These are phyloP conservation scores for Haemorhous mexicanus DNA, from an alignment of 2,113 vertebrate species.

Conservation along the genomic window DNA sequence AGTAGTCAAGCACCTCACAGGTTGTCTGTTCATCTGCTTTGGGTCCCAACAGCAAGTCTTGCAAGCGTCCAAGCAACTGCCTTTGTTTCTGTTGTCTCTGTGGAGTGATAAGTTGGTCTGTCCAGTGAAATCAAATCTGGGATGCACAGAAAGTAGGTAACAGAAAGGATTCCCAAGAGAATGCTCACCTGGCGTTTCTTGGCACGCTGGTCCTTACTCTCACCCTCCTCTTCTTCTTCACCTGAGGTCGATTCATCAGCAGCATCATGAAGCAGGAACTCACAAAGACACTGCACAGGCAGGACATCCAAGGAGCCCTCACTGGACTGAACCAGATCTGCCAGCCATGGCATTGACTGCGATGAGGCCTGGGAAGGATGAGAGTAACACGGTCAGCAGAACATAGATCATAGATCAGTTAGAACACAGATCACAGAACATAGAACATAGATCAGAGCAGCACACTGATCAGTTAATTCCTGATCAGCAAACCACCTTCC, in stretches of 20 bases:
- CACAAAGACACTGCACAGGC: conserved; percentile 95
- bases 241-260: conserved; percentile 81
- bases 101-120: background rate
- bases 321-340: conserved; percentile 95
- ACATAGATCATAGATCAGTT: background rate
- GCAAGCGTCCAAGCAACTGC: conserved; percentile 91
- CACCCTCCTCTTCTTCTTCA: conserved; percentile 91
- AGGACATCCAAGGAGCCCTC: conserved; percentile 96
- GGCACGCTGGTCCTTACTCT: conserved; percentile 93
- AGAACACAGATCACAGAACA: no score
- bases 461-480: background rate
- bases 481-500: background rate
- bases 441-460: no score
- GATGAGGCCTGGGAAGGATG: conserved; percentile 84
- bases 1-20: conserved; percentile 96
- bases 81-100: conserved; percentile 96
- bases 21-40: conserved; percentile 96
- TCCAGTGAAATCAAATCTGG: background rate
- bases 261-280: conserved; percentile 94
- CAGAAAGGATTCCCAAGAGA: background rate
- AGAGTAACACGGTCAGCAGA: background rate
- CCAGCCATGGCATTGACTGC: conserved; percentile 98
- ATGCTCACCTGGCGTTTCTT: conserved; percentile 87
- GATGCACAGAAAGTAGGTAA: background rate
- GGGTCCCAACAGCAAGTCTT: conserved; percentile 92